Evolutionary conservation across 2,797 vertebrate species (phyloP), one percentile per base, ranked within the genome.

Genomic region (Gadopsis marmoratus): DNA sequence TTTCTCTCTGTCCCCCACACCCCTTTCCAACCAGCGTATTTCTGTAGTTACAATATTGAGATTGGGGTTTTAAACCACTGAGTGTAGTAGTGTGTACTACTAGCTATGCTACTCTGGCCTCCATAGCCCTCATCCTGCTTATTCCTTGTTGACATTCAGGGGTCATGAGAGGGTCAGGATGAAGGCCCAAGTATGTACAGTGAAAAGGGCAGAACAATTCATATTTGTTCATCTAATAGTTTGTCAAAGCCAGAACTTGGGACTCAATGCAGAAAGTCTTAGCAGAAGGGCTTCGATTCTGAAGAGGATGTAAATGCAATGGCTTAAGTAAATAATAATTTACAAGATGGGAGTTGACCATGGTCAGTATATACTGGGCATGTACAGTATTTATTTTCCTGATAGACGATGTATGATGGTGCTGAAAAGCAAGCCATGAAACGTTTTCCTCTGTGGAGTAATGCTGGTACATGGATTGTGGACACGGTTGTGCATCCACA

Each of bases 21-120:
- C 50, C 16, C 31, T 56, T 72, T 71, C 43, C 13, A 71, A 21
- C 33, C 51, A 64, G 23, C 68, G 31, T 53, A 60, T 88, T 86
- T 80, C 33, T 68, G 58, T 41, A 62, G 60, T 88, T 92, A 70
- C 61, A 81, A 65, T 88, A 88, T 90, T 90, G 64, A 83, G 69
- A 86, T 87, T 85, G 74, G 5, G 67, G 54, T 79, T 82, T 88
- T 78, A 78, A 83, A 85, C 47, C 71, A 48, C 76, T 78, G 21
- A 74, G 76, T 66, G 35, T 47, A 59, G 75, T 48, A 35, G 48
- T 72, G 39, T 76, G 55, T 59, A 71, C 59, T 43, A 64, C 33
- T 53, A 77, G 55, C 72, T 72, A 64, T 72, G 54, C 55, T 76
- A 35, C 76, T 73, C 61, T 86, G 61, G 61, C 78, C 62, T 59